These are phyloP conservation scores for Hedychridium roseum DNA, from an alignment of 2,888 invertebrate species.

Conservation along the genomic window DNA sequence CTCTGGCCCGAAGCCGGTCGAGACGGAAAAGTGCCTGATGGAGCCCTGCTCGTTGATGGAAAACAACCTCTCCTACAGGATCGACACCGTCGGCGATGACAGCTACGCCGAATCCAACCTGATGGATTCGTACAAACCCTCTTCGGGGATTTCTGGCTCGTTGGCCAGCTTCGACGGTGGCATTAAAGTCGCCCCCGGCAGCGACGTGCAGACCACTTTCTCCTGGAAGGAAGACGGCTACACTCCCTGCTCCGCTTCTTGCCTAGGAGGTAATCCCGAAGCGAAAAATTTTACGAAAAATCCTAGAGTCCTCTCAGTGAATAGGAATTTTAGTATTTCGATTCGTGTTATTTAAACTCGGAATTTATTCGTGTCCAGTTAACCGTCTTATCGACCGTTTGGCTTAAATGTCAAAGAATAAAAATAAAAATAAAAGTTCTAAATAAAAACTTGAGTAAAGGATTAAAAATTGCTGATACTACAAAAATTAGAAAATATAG, in stretches of 20 bases:
- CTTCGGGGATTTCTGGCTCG: conserved; percentile 41
- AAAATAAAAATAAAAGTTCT: too few relatives aligned
- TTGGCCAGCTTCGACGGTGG: conserved; percentile 33
- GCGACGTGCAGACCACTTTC: conserved; percentile 79
- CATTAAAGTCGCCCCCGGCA: conserved; percentile 67
- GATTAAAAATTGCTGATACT: too few relatives aligned
- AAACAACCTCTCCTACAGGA: conserved; percentile 58
- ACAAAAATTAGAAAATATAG: too few relatives aligned
- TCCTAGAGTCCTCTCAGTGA: too few relatives aligned
- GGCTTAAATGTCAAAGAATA: too few relatives aligned
- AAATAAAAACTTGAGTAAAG: too few relatives aligned
- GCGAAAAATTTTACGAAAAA: too few relatives aligned
- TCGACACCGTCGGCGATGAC: conserved; percentile 61
- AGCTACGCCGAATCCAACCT: conserved; percentile 60
- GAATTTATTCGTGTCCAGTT: too few relatives aligned
- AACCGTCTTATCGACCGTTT: too few relatives aligned
- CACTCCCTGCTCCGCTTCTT: conserved; percentile 93
- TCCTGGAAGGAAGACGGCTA: conserved; percentile 91
- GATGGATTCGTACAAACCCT: conserved; percentile 57
- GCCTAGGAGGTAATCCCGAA: conserved; percentile 87
- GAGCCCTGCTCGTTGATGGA: conserved; percentile 71
- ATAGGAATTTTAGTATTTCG: too few relatives aligned
- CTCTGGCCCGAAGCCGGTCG: conserved; percentile 82
- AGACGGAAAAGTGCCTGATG: conserved; percentile 82
- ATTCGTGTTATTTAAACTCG: too few relatives aligned